Conservation (phyloP, 2,797 vertebrate genomes). For the Corythornis leucogaster region DNA sequence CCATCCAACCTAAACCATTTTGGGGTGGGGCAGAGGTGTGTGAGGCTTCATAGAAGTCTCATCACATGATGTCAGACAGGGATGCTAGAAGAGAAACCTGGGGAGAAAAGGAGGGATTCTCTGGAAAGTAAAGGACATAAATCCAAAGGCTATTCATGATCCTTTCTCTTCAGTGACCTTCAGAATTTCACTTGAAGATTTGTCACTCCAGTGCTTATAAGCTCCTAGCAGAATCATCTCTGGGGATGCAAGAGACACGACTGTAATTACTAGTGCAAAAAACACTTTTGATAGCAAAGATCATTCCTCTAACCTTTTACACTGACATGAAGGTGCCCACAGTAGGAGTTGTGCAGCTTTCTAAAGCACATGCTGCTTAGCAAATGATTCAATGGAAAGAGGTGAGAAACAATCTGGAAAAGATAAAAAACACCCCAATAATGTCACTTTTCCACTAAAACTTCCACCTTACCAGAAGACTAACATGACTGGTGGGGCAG, state of each 20-base stretch:
- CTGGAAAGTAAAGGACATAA: not conserved
- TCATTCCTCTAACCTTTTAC: not conserved
- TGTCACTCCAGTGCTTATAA: not conserved
- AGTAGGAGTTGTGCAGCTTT: not conserved
- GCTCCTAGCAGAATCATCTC: not conserved
- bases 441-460: not conserved
- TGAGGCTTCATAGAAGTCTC: not conserved
- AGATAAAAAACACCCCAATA: not conserved
- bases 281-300: not conserved
- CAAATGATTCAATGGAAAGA: not conserved
- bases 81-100: not conserved
- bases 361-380: not conserved
- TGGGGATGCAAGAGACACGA: not conserved
- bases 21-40: rapidly evolving
- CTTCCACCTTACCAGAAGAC: not conserved
- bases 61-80: not conserved
- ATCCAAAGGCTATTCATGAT: not conserved
- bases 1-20: not conserved
- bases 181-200: not conserved
- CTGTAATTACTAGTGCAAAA: not conserved
- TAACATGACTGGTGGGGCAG: not conserved
- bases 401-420: not conserved
- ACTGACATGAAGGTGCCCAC: not conserved
- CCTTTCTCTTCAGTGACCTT: not conserved
- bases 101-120: not conserved